Base-by-base conservation (phyloP, 2,797 vertebrate genomes). In the Sus cebifrons region DNA sequence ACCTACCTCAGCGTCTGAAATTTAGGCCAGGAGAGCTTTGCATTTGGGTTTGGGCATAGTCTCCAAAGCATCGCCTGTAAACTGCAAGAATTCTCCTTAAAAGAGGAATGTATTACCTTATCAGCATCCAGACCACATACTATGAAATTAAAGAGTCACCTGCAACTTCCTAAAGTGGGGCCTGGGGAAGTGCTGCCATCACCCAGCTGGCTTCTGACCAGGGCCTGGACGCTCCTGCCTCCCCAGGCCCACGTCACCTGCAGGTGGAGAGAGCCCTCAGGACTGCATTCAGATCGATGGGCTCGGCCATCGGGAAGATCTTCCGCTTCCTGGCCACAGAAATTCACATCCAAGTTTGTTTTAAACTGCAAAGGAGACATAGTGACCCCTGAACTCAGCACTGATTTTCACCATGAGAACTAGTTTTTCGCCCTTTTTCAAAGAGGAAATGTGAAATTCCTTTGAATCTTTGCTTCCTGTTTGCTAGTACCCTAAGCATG, bases 41-140 rank as follows among this genome's bases (percentile, higher is more conserved):
- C 18, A 40, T 40, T 84, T 91, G 17, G 16, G 21, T 84, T 79
- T 75, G 74, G 56, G 10, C 1, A 58, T 60, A 58, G 82, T 65
- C 60, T 95, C 79, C 67, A 36, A 96, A 95, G 67, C 40, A 79
- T 83, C 60, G 75, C 36, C 77, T 97, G 96, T 86, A 88, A 90
- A 94, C 84, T 23, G 36, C 56, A 94, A 68, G 77, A 79, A 70
- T 74, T 85, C 32, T 68, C 27, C 71, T 73, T 83, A n/a, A 86
- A 52, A 85, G 64, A 79, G 60, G 64, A 95, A 88, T 29, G 10
- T 62, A 29, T 93, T 79, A 93, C 60, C 25, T 12, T 70, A 58
- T 91, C 65, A 90, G 67, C 86, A 86, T 16, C 29, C 4, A 62
- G 73, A 62, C 32, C 84, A 58, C 64, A n/a, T 92, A 71, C 58